Evolutionary conservation across 2,113 vertebrate genomes (phyloP), one percentile per base, ranked within the genome.

Genomic region (Lates calcarifer): DNA sequence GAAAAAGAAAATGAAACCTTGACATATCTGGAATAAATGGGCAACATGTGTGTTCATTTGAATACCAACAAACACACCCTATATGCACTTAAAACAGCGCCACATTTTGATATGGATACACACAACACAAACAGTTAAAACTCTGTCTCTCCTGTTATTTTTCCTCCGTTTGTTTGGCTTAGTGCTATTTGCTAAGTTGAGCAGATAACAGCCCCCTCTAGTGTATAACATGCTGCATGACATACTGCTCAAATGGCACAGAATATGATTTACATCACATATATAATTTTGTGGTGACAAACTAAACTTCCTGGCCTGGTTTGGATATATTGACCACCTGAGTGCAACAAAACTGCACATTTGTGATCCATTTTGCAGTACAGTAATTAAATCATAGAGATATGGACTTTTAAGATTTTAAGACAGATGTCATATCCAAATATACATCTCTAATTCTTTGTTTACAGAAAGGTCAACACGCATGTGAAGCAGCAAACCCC

Each of bases 1-100:
- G 84, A 90, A 87, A 91, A 94, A 92, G 74, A 91, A 94, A 94
- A 93, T 89, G 87, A 94, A 93, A 90, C 90, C 87, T 92, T 92
- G 90, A 94, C 90, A 95, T 94, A 94, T 94, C 91, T 93, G 85
- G 81, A 92, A 87, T 82, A 92, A 93, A 92, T 70, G 24, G 51
- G 41, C 49, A 73, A 56, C 45, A 57, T 89, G 83, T 89, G 90
- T 93, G 76, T 91, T 92, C 78, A 86, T 93, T 92, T 84, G 39
- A 71, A 55, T 26, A 58, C 78, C 45, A 81, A 45, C 31, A 37
- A 24, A 76, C 64, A 67, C 63, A 41, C 43, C 5, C 43, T 4
- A 6, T 14, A 45, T 45, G 73, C 79, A n/a, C 53, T 66, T 45
- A 37, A 18, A 24, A 51, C n/a, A 72, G 43, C 47, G n/a, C 28